phyloP scores from a whole-genome alignment of 1,140 invertebrate genomes.

The Sesamia nonagrioides region DNA sequence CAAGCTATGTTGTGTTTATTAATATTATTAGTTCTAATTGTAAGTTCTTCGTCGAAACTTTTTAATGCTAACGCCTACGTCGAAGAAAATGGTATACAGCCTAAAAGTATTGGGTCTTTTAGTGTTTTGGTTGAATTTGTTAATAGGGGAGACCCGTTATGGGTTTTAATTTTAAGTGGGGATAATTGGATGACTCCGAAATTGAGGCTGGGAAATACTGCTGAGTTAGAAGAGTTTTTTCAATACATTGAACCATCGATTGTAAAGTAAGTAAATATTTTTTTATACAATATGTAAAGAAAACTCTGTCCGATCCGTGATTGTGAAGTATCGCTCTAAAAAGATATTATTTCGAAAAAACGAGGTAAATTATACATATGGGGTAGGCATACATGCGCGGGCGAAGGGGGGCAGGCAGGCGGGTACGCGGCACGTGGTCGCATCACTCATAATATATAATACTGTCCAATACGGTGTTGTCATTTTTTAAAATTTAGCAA shows the following conservation, averaged over 20 bases:
- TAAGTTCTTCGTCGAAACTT: slow-evolving; percentile 4
- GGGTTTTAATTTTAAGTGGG: slow-evolving; percentile 60
- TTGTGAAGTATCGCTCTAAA: too few species aligned
- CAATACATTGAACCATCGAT: slow-evolving; percentile 18
- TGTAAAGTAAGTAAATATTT: slow-evolving; percentile 49
- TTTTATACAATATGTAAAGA: too few species aligned
- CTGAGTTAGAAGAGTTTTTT: slow-evolving; percentile 34
- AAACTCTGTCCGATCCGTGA: too few species aligned
- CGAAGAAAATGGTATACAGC: not conserved
- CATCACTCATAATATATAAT: too few species aligned
- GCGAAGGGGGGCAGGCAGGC: too few species aligned
- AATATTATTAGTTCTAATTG: slow-evolving; percentile 7
- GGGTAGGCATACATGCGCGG: too few species aligned
- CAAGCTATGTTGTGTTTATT: slow-evolving; percentile 24
- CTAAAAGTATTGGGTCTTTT: not conserved
- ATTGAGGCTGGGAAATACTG: slow-evolving; percentile 2
- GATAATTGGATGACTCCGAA: slow-evolving; percentile 36
- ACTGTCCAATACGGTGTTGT: too few species aligned
- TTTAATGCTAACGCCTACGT: not conserved
- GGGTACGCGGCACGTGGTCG: too few species aligned
- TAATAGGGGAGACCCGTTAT: slow-evolving; percentile 46
- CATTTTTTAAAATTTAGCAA: too few species aligned
- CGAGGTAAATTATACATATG: too few species aligned
- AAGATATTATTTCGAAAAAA: too few species aligned
- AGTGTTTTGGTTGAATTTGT: not conserved